These are phyloP conservation scores for Serinus canaria DNA, from an alignment of 2,113 vertebrate species.

Conservation along the genomic window DNA sequence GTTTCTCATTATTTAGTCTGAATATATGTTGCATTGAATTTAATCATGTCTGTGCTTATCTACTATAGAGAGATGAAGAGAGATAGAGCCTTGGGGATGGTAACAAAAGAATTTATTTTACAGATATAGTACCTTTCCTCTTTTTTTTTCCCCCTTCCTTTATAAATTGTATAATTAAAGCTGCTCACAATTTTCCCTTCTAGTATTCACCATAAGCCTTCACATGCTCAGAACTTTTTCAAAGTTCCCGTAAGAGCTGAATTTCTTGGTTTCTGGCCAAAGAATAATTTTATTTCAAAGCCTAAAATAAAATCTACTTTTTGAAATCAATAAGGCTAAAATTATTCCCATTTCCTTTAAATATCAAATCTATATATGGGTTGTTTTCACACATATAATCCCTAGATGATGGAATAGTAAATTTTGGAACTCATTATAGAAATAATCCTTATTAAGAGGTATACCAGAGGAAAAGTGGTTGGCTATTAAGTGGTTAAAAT, in stretches of 20 bases:
- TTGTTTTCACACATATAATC: constrained; percentile 9
- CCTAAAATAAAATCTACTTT: constrained; percentile 1
- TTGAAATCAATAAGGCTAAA: constrained; percentile 13
- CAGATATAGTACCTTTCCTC: neutral
- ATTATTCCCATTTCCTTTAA: neutral
- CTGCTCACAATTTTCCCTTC: neutral
- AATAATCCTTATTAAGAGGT: neutral
- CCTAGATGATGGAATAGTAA: neutral
- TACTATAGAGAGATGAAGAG: neutral
- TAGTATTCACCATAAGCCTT: neutral
- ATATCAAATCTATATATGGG: neutral
- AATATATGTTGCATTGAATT: neutral
- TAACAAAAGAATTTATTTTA: neutral
- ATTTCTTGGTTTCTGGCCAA: constrained; percentile 22
- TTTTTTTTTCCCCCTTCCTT: neutral
- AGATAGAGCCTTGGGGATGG: neutral
- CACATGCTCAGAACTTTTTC: neutral
- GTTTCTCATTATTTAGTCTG: neutral
- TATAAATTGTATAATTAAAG: neutral
- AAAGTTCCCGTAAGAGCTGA: neutral
- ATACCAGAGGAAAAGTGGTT: neutral
- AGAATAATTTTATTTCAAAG: constrained; percentile 21
- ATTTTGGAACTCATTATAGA: neutral
- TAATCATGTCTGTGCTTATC: neutral
- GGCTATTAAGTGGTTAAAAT: neutral